These are phyloP conservation scores for Colaptes auratus DNA, from an alignment of 2,113 vertebrate genomes.

Conservation along the genomic window DNA sequence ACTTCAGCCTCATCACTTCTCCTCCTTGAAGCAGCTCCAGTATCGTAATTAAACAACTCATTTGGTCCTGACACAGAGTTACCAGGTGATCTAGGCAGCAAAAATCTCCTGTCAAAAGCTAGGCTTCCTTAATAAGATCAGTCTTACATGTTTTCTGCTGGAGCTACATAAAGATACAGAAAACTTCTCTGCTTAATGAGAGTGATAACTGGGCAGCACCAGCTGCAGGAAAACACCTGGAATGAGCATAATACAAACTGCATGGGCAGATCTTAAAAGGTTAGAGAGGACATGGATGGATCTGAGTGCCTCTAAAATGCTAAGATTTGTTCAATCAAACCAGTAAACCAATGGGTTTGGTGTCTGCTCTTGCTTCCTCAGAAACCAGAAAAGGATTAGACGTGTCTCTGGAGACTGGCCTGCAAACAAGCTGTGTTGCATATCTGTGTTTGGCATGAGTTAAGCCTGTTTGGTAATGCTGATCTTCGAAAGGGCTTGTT, in stretches of 20 bases:
- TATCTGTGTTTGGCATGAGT: neutral
- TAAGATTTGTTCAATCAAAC: neutral
- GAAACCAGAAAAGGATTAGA: neutral
- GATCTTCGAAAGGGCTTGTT: neutral
- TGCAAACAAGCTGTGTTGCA: neutral
- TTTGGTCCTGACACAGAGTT: neutral
- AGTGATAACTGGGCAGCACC: neutral
- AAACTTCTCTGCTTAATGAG: neutral
- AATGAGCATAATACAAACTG: neutral
- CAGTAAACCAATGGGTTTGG: neutral
- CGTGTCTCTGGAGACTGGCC: neutral
- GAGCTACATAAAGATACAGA: neutral
- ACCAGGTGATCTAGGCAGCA: neutral
- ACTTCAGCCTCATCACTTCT: neutral
- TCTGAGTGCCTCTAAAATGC: neutral
- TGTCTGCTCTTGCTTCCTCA: neutral
- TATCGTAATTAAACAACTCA: neutral
- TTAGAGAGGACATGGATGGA: neutral
- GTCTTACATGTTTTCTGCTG: neutral
- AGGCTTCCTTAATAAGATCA: neutral
- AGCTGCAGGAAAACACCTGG: neutral
- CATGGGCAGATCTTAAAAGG: neutral
- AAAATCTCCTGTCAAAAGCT: slow-evolving; percentile 10
- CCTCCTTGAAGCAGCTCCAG: neutral
- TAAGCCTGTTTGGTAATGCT: neutral